Evolutionary conservation across 2,113 vertebrate species (phyloP).

Genomic region (Centrocercus urophasianus): DNA sequence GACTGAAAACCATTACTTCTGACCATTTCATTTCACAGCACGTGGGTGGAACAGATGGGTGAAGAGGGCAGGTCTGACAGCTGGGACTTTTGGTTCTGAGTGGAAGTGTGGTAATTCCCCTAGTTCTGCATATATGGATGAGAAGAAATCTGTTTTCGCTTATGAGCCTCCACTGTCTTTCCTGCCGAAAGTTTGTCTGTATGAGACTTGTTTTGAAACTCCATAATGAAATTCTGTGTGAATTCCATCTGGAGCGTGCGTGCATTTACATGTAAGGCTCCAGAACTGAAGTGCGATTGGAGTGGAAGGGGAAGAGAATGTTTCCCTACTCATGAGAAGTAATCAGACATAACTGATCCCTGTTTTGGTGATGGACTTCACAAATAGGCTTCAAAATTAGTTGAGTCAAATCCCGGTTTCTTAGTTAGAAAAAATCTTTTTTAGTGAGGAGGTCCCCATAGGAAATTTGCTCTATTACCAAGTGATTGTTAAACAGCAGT

Average conservation of each 20-base stretch:
- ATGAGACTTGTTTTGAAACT: not conserved
- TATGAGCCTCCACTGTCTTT: not conserved
- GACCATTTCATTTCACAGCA: not conserved
- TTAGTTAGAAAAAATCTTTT: not conserved
- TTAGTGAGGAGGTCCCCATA: not conserved
- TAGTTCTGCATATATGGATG: not conserved
- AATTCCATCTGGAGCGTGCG: not conserved
- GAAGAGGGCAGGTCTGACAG: not conserved
- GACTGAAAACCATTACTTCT: not conserved
- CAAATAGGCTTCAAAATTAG: not conserved
- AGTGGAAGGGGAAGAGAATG: not conserved
- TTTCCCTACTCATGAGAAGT: not conserved
- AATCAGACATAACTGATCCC: not conserved
- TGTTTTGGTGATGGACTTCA: not conserved
- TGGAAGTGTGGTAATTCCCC: not conserved
- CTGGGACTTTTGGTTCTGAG: not conserved
- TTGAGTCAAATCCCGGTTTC: not conserved
- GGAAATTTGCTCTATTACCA: not conserved
- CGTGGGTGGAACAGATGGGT: not conserved
- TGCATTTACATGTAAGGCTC: not conserved
- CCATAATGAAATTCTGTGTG: not conserved
- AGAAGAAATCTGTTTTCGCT: slow-evolving; percentile 5
- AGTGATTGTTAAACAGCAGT: slow-evolving; percentile 1
- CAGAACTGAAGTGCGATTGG: not conserved
- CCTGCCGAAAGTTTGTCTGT: not conserved